Base-by-base conservation (phyloP, 2,888 invertebrate species). In the Plebejus argus region DNA sequence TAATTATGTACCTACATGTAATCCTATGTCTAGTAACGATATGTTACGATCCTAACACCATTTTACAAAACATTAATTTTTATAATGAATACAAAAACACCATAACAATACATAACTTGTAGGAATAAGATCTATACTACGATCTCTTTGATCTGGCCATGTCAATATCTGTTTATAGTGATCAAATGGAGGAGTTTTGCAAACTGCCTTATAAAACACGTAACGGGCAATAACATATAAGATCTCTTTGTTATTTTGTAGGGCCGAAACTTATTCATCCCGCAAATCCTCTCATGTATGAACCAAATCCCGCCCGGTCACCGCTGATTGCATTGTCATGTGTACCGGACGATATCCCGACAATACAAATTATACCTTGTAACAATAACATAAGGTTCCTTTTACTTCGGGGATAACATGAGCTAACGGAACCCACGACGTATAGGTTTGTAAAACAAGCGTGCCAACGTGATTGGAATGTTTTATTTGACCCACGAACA, bases 241-340 rank as follows among this genome's bases (percentile, higher is more conserved):
- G 88, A 87, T 89, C 87, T 89, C 87, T 90, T 88, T 92, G 93
- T 93, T 94, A 91, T 94, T 91, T 89, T 90, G 91, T 91, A 91
- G 93, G 93, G 93, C 91, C 90, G 89, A 92, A 94, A 93, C 93
- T 92, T 93, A 93, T 94, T 93, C 93, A 93, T 93, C 93, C 93
- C 87, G 89, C 90, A 94, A 93, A 93, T 93, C 94, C 93, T 91
- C 87, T 92, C 93, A 92, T 93, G 94, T 93, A 93, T 91, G 93
- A 93, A 90, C 88, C 90, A 93, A 94, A 93, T 93, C 94, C 93
- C 89, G 90, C 89, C 87, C 91, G 94, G 94, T 94, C 94, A 93
- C 91, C 93, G 93, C 90, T 93, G 93, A 94, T 93, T 93, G 94
- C 94, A 92, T 92, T 93, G 94, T 93, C 94, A 93, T 93, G 92